Evolutionary conservation across 2,113 vertebrate genomes (phyloP), one percentile per base, ranked within the genome.

Genomic region (Sigmodon hispidus): DNA sequence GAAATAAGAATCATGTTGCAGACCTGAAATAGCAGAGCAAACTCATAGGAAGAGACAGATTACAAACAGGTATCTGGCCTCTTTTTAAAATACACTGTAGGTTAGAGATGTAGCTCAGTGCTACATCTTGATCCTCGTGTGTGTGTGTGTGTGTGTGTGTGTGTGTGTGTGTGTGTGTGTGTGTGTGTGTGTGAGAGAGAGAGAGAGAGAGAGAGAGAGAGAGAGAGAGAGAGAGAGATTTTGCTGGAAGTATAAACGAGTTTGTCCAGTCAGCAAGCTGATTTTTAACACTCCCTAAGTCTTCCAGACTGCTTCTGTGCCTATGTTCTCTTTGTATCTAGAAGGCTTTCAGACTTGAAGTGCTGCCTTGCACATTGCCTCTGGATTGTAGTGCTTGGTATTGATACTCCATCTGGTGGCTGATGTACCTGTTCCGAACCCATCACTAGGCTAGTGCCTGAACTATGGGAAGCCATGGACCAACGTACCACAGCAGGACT

Each of bases 1-100:
- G 81, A 80, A 88, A 19, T 84, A 16, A 69, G 73, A 96, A 63
- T 89, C 73, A 91, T 79, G 43, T 86, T 31, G 29, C 43, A 91
- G 50, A 34, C n/a, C 34, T 91, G 34, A 75, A 34, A 77, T 80
- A 70, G 26, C 75, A 11, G 61, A n/a, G 67, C 81, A 22, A 45
- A 36, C 40, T 81, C 34, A 81, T 26, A 29, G 87, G 87, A 81
- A 81, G 79, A 59, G 55, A 22, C 55, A 59, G 36, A 24, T 81
- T 26, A 22, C 6, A 59, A 59, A 29, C 3, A 59, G 87, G 5
- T 11, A 65, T 67, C 15, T 73, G 36, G 34, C 36, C 61, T 81
- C 93, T n/a, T 72, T 95, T 93, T 89, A 89, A 95, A 95, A 52
- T 63, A 26, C 17, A 90, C 2, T 52, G 84, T 0, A 36, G 86